A percentile compares a stretch with the other conserved stretches of the same genome.
phyloP scores from a whole-genome alignment of 2,113 vertebrate genomes.

The Globicephala melas region DNA sequence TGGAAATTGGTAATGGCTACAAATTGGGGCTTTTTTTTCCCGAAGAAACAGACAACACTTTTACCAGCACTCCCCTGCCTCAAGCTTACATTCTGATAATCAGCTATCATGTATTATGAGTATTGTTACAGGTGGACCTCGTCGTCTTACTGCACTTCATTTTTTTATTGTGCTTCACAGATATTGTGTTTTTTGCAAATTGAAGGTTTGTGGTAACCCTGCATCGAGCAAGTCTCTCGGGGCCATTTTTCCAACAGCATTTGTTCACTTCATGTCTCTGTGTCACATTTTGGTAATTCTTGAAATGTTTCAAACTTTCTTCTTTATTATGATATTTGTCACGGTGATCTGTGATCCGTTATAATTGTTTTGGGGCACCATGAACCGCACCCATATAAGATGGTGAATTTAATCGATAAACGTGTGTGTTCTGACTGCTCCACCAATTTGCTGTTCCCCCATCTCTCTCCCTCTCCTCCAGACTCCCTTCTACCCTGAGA shows the following conservation, averaged over 20 bases:
- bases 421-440: background rate
- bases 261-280: background rate
- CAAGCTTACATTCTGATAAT: accelerated
- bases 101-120: accelerated
- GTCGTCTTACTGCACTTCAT: background rate
- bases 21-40: background rate
- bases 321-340: background rate
- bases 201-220: background rate
- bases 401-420: accelerated
- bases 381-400: accelerated
- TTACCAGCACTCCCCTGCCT: background rate
- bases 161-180: background rate
- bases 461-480: background rate
- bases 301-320: no score
- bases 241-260: background rate
- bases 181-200: background rate
- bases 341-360: background rate
- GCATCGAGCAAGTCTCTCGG: accelerated
- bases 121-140: no score
- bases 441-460: background rate
- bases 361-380: background rate
- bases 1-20: background rate
- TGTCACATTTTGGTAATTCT: background rate
- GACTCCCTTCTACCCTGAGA: background rate
- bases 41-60: background rate